These are phyloP conservation scores for Phacellophora camtschatica DNA, from an alignment of 30 jellyfish, hydroid and myxozoan species.

Conservation along the genomic window DNA sequence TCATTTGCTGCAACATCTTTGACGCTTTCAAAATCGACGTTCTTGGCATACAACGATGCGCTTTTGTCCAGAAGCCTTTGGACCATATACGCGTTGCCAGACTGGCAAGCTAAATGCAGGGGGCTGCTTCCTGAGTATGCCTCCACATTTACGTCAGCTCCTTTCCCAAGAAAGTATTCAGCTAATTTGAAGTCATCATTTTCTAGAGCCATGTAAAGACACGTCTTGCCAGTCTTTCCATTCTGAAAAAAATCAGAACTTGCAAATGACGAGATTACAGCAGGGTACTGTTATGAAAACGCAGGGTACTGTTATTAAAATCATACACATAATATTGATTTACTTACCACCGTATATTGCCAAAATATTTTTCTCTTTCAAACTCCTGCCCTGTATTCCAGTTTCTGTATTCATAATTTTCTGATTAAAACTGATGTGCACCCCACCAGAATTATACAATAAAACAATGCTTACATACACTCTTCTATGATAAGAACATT, in stretches of 20 bases:
- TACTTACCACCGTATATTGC: no score
- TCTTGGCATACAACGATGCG: constrained; percentile 36
- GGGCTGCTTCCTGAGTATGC: constrained; percentile 61
- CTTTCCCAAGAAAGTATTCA: background rate
- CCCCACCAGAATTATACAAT: no score
- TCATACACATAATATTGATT: no score
- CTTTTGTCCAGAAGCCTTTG: constrained; percentile 12
- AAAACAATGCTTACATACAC: no score
- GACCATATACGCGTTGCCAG: constrained; percentile 27
- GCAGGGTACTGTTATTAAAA: no score
- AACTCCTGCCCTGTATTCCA: no score
- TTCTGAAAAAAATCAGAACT: background rate
- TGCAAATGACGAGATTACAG: no score
- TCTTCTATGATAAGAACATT: no score
- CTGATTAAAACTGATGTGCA: no score
- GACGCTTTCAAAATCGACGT: constrained; percentile 37
- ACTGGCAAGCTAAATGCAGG: constrained; percentile 43
- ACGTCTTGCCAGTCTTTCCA: constrained; percentile 35
- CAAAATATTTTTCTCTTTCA: no score
- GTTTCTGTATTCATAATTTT: no score
- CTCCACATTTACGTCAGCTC: constrained; percentile 31
- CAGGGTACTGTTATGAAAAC: no score
- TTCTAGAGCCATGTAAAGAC: constrained; percentile 50
- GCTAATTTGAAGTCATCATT: constrained; percentile 8
- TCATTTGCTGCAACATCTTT: constrained; percentile 48